Evolutionary conservation across 2,888 invertebrate genomes (phyloP), one percentile per base, ranked within the genome.

Genomic region (Abrostola triplasia): DNA sequence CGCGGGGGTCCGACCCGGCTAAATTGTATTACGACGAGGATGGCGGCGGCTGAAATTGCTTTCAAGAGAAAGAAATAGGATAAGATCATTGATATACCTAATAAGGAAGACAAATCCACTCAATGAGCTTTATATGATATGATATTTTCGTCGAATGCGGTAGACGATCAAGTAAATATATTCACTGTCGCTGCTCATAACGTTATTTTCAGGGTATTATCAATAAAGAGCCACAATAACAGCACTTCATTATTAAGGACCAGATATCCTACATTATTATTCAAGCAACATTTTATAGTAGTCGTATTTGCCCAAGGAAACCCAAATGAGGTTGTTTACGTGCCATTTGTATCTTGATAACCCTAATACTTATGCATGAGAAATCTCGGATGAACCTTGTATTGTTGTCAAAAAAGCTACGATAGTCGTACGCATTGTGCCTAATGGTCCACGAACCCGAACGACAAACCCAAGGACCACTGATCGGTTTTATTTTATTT

Each of bases 21-120:
- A 86, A 88, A 90, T 90, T 88, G 84, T 86, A 88, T 89, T 90
- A 88, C 84, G 74, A 73, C 80, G 73, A 79, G 79, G 82, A 85
- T 83, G 78, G 82, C 77, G 80, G 79, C 79, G 75, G 79, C 77
- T 83, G 73, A 88, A 91, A 90, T 90, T 88, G 88, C 83, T 85
- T 81, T 77, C 78, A 84, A 80, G 80, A 83, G 79, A 86, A 83
- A 83, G 81, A 86, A 84, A 87, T 86, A 82, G 85, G 82, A 89
- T 87, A 85, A 84, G 82, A 77, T 84, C 79, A 83, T 82, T 79
- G 80, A 81, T 84, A 73, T 82, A 81, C 56, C 74, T 81, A 82
- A 85, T 85, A 87, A 81, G 67, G 58, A 67, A 80, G 79, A 82
- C 73, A 79, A 81, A 78, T 77, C 77, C 77, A 76, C 77, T 80